Conservation (phyloP, 2,888 invertebrate genomes). For the Thera britannica region DNA sequence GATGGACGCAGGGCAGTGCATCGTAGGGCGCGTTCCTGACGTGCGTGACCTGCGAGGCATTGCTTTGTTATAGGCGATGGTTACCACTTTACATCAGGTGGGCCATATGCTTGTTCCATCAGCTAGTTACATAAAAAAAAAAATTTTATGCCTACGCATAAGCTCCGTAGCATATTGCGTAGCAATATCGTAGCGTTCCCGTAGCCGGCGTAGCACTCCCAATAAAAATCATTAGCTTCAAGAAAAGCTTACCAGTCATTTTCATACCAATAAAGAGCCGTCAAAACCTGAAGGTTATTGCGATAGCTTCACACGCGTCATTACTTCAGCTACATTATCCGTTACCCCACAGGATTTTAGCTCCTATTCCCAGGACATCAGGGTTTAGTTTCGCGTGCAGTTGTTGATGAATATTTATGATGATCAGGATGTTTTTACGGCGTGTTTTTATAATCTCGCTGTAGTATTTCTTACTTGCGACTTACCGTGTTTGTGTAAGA, state of each 20-base stretch:
- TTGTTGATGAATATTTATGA: constrained; percentile 54
- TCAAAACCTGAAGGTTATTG: constrained; percentile 62
- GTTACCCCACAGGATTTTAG: constrained; percentile 10
- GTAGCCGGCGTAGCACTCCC: constrained; percentile 20
- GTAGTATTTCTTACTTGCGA: constrained; percentile 26
- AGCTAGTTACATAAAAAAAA: no score
- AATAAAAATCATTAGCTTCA: constrained; percentile 41
- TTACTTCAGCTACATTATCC: constrained; percentile 48
- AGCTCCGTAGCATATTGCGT: constrained; percentile 6
- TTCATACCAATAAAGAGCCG: constrained; percentile 62
- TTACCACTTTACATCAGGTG: no score
- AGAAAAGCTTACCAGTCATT: constrained; percentile 43
- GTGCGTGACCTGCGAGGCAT: no score
- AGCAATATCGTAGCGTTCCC: constrained; percentile 8
- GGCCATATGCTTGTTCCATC: no score
- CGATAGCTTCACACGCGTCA: constrained; percentile 60
- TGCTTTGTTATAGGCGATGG: no score
- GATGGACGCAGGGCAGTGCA: no score
- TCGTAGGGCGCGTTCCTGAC: no score
- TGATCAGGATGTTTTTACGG: constrained; percentile 59
- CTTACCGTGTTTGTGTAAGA: constrained; percentile 17
- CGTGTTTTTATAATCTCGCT: constrained; percentile 69
- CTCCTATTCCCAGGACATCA: constrained; percentile 8
- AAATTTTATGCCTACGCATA: not conserved
- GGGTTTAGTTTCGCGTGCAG: constrained; percentile 8